Evolutionary conservation across 2,113 vertebrate species (phyloP), one percentile per base, ranked within the genome.

Genomic region (human (Homo sapiens)): DNA sequence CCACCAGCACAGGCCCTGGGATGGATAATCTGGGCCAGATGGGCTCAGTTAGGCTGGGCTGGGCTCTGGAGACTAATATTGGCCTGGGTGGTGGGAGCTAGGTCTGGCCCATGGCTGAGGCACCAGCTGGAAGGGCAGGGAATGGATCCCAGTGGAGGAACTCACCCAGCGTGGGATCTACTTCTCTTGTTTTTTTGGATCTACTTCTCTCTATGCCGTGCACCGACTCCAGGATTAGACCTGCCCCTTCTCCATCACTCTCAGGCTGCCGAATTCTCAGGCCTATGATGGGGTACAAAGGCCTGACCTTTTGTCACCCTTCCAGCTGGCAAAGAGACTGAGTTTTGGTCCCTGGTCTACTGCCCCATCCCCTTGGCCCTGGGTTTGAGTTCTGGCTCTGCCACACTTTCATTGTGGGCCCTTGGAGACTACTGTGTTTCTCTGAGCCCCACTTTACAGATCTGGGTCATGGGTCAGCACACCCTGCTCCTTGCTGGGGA

Each of bases 1-100:
- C 84, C 57, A 89, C 78, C 43, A 66, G 40, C 61, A 10, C 5
- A 17, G 78, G 20, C 59, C 55, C 78, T 87, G 35, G 81, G 66
- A 45, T 35, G 72, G 82, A 52, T 89, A 90, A 97, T 95, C 52
- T 23, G 20, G 79, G 52, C 91, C 96, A 96, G 43, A 89, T 90
- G 94, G 73, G 8, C n/a, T 70, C 48, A 32, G 25, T 45, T 40
- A 20, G 57, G 72, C 75, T 17, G 23, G 35, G 6, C 22, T 86
- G 52, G 38, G 76, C 40, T 79, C 76, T 86, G 75, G 88, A n/a
- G 75, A 92, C 64, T 82, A 55, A 83, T 5, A 50, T 1, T 8
- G n/a, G 82, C 40, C 35, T 76, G 57, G 86, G 18, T 25, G 35
- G 30, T 20, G 80, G 64, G 30, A n/a, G 11, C 3, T 32, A 48